phyloP scores from a whole-genome alignment of 2,888 invertebrate genomes.

The Melieria picta region DNA sequence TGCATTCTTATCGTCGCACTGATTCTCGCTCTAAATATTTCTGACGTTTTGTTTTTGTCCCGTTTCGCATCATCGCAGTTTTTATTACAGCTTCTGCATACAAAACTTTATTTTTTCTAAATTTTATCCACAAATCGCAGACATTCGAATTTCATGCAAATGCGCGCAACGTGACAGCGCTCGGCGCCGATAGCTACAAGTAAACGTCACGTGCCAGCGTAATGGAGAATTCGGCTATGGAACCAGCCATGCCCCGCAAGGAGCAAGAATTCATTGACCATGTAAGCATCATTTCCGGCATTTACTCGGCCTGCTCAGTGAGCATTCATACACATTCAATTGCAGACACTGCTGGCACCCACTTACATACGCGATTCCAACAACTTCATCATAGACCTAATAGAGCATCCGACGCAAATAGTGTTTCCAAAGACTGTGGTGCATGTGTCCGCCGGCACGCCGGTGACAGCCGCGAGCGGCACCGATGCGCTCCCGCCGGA shows the following conservation, averaged over 20 bases:
- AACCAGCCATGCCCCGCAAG: conserved; percentile 43
- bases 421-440: conserved; percentile 40
- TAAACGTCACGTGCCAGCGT: conserved; percentile 6
- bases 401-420: conserved; percentile 49
- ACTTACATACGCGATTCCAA: conserved; percentile 60
- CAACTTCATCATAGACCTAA: conserved; percentile 63
- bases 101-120: no score
- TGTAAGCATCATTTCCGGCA: conserved; percentile 48
- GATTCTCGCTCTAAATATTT: no score
- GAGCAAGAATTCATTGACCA: conserved; percentile 64
- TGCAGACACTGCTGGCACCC: conserved; percentile 60
- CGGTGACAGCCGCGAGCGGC: conserved; percentile 35
- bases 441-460: conserved; percentile 4
- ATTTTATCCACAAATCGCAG: not conserved
- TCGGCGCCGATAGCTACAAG: conserved; percentile 1
- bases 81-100: no score
- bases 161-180: conserved; percentile 18
- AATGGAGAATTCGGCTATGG: conserved; percentile 32
- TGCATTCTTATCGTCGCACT: no score
- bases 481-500: conserved; percentile 48
- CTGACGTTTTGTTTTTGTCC: no score
- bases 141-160: not conserved
- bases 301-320: not conserved
- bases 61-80: no score
- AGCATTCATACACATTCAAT: conserved; percentile 14